A percentile compares a stretch with the other conserved stretches of the same genome.
Conservation (phyloP, 2,888 invertebrate genomes). For the Eilema depressum region DNA sequence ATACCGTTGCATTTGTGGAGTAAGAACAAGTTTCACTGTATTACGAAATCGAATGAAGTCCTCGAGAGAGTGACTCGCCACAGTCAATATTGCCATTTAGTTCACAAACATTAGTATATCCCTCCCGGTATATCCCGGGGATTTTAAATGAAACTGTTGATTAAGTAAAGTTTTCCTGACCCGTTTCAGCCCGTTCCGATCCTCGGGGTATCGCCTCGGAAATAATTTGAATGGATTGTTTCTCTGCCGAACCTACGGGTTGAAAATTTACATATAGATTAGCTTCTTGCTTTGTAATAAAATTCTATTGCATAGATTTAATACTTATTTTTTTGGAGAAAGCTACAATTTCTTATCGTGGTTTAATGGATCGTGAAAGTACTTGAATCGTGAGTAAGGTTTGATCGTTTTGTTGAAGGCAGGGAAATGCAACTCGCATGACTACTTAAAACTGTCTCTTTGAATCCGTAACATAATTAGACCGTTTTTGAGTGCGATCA, state of each 20-base stretch:
- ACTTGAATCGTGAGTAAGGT: constrained; percentile 5
- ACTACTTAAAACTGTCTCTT: background rate
- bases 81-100: constrained; percentile 16
- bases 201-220: background rate
- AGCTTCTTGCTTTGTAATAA: constrained; percentile 14
- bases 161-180: constrained; percentile 26
- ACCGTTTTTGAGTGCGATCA: background rate
- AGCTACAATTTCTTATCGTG: constrained; percentile 6
- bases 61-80: background rate
- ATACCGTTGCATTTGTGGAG: background rate
- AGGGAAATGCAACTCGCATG: background rate
- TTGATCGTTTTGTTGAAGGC: background rate
- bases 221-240: constrained; percentile 15
- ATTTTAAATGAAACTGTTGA: constrained; percentile 33
- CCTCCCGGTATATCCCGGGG: constrained; percentile 10
- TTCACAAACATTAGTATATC: constrained; percentile 20
- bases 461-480: no score
- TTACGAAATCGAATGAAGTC: constrained; percentile 14
- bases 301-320: constrained; percentile 13
- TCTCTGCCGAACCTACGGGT: background rate
- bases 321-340: constrained; percentile 4
- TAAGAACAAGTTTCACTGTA: background rate
- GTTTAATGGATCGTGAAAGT: constrained; percentile 14
- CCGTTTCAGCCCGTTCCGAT: constrained; percentile 17
- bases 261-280: constrained; percentile 19